A percentile compares a stretch with the other conserved stretches of the same genome.
These are phyloP conservation scores for Sebastes elongatus DNA, from an alignment of 2,797 vertebrate genomes.

Conservation along the genomic window DNA sequence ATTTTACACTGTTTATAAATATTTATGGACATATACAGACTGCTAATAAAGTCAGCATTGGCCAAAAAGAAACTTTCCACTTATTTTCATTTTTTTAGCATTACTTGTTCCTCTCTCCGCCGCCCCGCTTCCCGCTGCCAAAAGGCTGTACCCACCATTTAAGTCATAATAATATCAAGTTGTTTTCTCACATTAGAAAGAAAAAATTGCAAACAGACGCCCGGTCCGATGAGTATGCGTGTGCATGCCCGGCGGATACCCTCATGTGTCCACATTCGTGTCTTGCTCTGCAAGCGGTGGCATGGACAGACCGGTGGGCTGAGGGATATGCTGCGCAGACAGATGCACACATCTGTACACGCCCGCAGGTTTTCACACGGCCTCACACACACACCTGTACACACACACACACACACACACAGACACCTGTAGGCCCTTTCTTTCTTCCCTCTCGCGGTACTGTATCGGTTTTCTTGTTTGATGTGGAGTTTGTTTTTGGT, in stretches of 20 bases:
- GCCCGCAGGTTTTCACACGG: constrained; percentile 17
- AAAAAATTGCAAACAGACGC: constrained; percentile 26
- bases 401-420: constrained; percentile 18
- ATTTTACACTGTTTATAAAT: constrained; percentile 74
- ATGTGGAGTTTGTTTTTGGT: constrained; percentile 59
- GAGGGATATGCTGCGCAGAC: background rate
- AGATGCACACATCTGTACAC: constrained; percentile 11
- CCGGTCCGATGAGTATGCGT: background rate
- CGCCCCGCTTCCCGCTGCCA: constrained; percentile 49
- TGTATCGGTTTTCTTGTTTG: constrained; percentile 63
- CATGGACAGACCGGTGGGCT: background rate
- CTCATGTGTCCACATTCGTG: constrained; percentile 39
- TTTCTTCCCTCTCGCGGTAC: constrained; percentile 4
- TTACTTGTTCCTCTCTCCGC: constrained; percentile 36
- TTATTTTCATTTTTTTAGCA: constrained; percentile 60
- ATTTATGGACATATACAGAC: constrained; percentile 73
- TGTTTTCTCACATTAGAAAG: constrained; percentile 55
- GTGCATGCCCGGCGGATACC: constrained; percentile 27
- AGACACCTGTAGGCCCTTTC: constrained; percentile 54
- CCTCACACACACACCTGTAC: background rate
- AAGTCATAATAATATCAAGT: constrained; percentile 59
- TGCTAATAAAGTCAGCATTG: constrained; percentile 64
- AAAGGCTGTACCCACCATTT: constrained; percentile 48
- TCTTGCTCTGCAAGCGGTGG: constrained; percentile 31
- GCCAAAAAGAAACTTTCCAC: constrained; percentile 51